Conservation (phyloP, 1,140 invertebrate genomes). For the Drosophila kepulauana region DNA sequence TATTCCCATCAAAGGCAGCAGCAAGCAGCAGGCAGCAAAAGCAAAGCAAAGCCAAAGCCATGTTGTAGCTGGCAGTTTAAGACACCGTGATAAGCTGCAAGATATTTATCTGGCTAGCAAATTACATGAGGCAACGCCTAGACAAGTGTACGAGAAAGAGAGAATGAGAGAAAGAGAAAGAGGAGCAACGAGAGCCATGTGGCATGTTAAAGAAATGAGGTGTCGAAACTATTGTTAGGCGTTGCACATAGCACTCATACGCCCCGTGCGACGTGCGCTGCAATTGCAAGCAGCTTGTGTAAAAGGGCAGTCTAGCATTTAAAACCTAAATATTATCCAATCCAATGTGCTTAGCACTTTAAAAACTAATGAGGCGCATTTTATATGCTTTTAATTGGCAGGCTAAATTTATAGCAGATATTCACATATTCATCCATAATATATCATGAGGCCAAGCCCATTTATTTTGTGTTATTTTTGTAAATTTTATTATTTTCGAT, state of each 20-base stretch:
- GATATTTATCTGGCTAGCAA: slow-evolving; percentile 80
- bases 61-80: slow-evolving; percentile 63
- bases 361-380: slow-evolving; percentile 63
- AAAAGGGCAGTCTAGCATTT: not conserved
- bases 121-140: slow-evolving; percentile 80
- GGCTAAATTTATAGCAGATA: slow-evolving; percentile 19
- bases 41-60: slow-evolving; percentile 25
- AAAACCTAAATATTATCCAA: slow-evolving; percentile 2
- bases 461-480: slow-evolving; percentile 17
- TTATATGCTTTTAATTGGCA: slow-evolving; percentile 74
- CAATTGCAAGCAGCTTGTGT: slow-evolving; percentile 19
- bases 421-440: slow-evolving; percentile 48
- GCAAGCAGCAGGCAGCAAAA: slow-evolving; percentile 2
- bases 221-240: slow-evolving; percentile 74
- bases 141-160: slow-evolving; percentile 50
- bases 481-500: slow-evolving; percentile 38
- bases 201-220: slow-evolving; percentile 74
- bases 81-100: slow-evolving; percentile 80
- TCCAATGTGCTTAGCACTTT: not conserved
- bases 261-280: slow-evolving; percentile 60
- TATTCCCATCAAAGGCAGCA: slow-evolving; percentile 81
- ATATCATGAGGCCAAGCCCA: slow-evolving; percentile 74
- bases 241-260: slow-evolving; percentile 57
- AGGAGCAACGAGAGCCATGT: slow-evolving; percentile 25
- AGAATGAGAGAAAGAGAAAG: slow-evolving; percentile 13